Conservation (phyloP, 2,888 invertebrate genomes). For the Agapostemon virescens region DNA sequence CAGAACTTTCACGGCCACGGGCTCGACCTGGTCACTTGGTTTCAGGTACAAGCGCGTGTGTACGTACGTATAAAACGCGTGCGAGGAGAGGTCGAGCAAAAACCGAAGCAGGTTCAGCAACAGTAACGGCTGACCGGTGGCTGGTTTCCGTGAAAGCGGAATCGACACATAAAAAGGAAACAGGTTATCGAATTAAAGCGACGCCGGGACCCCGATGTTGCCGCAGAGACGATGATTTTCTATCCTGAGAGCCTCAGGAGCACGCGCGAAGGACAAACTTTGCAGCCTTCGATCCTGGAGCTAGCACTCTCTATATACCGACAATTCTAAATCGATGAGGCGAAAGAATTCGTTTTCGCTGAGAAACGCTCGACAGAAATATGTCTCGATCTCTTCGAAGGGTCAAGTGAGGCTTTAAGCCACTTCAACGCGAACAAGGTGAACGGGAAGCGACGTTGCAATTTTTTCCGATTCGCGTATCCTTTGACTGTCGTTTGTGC, state of each 20-base stretch:
- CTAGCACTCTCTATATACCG: not conserved
- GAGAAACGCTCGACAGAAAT: not conserved
- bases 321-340: not conserved
- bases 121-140: slow-evolving; percentile 28
- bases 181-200: slow-evolving; percentile 79
- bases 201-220: slow-evolving; percentile 52
- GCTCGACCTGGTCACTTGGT: slow-evolving; percentile 74
- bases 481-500: not conserved
- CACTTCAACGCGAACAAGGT: not conserved
- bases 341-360: not conserved
- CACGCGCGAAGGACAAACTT: slow-evolving; percentile 20
- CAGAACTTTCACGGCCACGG: slow-evolving; percentile 78
- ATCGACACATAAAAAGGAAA: slow-evolving; percentile 73
- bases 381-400: not conserved
- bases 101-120: slow-evolving; percentile 41
- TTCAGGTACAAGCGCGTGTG: slow-evolving; percentile 22
- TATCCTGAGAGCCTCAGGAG: slow-evolving; percentile 66
- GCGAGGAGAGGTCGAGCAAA: slow-evolving; percentile 48
- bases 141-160: slow-evolving; percentile 65
- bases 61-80: slow-evolving; percentile 18
- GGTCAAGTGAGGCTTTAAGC: not conserved
- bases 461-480: not conserved
- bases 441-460: not conserved
- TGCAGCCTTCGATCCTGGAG: slow-evolving; percentile 14
- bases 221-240: slow-evolving; percentile 71